These are phyloP conservation scores for Caenorhabditis brenneri DNA, from an alignment of 1,140 invertebrate genomes.

Conservation along the genomic window DNA sequence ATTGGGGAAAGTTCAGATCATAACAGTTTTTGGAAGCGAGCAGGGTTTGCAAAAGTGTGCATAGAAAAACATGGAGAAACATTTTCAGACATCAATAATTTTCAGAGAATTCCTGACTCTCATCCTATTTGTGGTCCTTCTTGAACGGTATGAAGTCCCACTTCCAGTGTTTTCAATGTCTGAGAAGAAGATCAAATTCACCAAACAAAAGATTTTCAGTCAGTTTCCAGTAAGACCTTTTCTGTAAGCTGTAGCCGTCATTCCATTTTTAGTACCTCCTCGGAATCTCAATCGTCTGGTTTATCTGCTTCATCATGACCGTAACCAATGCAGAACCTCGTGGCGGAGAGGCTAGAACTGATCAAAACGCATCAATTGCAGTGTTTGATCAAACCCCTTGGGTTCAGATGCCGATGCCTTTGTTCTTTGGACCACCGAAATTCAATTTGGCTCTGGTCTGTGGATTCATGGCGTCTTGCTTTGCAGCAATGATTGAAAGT, in stretches of 20 bases:
- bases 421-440: slow-evolving; percentile 71
- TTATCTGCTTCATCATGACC: slow-evolving; percentile 64
- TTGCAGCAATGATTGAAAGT: slow-evolving; percentile 61
- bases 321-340: slow-evolving; percentile 59
- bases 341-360: slow-evolving; percentile 63
- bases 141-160: slow-evolving; percentile 46
- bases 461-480: slow-evolving; percentile 72
- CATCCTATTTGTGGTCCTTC: slow-evolving; percentile 17
- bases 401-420: slow-evolving; percentile 65
- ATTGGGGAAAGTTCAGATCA: not conserved
- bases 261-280: slow-evolving; percentile 62
- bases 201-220: slow-evolving; percentile 63
- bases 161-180: slow-evolving; percentile 22
- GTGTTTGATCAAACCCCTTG: slow-evolving; percentile 64
- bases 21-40: not conserved
- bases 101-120: slow-evolving; percentile 47
- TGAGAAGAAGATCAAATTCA: not conserved
- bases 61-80: not conserved
- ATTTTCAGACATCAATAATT: not conserved
- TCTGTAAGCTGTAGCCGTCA: not conserved
- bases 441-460: slow-evolving; percentile 70
- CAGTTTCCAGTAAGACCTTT: slow-evolving; percentile 62
- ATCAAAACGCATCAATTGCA: slow-evolving; percentile 60
- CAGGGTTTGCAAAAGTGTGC: not conserved
- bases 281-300: slow-evolving; percentile 64